Percentiles rank a stretch among this genome's conserved stretches.
Evolutionary conservation across 2,113 vertebrate species (phyloP).

Genomic region (Haemorhous mexicanus): DNA sequence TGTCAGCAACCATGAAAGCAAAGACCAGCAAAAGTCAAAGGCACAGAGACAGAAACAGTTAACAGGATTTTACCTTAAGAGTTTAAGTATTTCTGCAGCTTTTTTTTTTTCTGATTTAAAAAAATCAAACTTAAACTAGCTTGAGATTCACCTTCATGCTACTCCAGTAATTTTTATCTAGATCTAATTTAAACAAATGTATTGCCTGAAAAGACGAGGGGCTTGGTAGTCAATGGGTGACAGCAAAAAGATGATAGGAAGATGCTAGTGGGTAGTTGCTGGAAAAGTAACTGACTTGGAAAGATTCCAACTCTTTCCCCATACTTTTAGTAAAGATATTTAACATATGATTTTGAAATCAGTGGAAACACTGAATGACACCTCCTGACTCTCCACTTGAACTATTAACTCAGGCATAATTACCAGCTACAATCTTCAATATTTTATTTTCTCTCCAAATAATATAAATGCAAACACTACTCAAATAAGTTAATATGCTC

Average conservation of each 20-base stretch:
- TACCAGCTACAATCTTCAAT: neutral
- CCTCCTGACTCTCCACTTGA: neutral
- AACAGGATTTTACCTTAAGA: neutral
- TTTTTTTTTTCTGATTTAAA: neutral
- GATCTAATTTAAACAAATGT: neutral
- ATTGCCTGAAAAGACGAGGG: neutral
- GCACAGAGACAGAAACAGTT: neutral
- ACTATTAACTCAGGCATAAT: neutral
- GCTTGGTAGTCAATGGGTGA: neutral
- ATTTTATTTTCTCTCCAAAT: neutral
- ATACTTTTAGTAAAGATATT: neutral
- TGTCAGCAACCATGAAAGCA: constrained; percentile 21
- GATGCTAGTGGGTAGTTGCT: neutral
- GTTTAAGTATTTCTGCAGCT: neutral
- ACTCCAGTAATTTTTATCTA: neutral
- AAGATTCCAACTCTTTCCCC: neutral
- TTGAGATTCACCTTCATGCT: neutral
- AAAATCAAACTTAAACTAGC: neutral
- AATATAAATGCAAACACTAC: neutral
- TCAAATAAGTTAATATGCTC: neutral
- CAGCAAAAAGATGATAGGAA: neutral
- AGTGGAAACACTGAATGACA: neutral
- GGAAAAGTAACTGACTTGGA: neutral
- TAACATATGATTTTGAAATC: neutral
- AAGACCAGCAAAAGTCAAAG: neutral